A percentile compares a stretch with the other conserved stretches of the same genome.
Conservation (phyloP, 2,888 invertebrate genomes). For the Griposia aprilina region DNA sequence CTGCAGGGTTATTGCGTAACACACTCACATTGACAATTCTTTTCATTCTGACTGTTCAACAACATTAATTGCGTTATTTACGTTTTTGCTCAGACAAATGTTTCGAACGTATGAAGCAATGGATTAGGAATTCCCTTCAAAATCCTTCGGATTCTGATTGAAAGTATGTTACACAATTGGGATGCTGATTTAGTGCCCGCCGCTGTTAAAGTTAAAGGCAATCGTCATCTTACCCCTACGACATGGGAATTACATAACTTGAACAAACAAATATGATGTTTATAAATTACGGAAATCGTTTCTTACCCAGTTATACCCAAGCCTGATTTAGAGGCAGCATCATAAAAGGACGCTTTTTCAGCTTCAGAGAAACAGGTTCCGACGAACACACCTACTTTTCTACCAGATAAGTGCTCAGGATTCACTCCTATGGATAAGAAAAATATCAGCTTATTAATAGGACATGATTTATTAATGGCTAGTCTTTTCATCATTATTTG, state of each 20-base stretch:
- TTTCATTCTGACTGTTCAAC: neutral
- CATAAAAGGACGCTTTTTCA: conserved; percentile 88
- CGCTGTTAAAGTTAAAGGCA: neutral
- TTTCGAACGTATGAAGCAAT: neutral
- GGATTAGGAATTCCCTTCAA: neutral
- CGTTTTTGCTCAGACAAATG: neutral
- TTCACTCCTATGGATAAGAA: conserved; percentile 86
- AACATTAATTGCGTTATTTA: neutral
- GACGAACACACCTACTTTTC: conserved; percentile 86
- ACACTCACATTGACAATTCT: neutral
- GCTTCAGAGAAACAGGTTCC: conserved; percentile 91
- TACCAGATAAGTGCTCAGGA: conserved; percentile 90
- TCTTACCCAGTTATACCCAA: conserved; percentile 80
- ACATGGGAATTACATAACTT: no score
- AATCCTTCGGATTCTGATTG: neutral
- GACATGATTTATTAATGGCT: neutral
- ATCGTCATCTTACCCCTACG: no score
- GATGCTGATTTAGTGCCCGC: neutral
- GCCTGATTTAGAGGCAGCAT: conserved; percentile 68
- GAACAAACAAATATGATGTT: neutral
- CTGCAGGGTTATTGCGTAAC: no score
- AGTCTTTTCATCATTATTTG: neutral
- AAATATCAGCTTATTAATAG: conserved; percentile 2
- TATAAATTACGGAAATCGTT: neutral
- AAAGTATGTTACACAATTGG: no score